These are phyloP conservation scores for Nipponacmea schrenckii DNA, from an alignment of 2,888 invertebrate genomes.

Conservation along the genomic window DNA sequence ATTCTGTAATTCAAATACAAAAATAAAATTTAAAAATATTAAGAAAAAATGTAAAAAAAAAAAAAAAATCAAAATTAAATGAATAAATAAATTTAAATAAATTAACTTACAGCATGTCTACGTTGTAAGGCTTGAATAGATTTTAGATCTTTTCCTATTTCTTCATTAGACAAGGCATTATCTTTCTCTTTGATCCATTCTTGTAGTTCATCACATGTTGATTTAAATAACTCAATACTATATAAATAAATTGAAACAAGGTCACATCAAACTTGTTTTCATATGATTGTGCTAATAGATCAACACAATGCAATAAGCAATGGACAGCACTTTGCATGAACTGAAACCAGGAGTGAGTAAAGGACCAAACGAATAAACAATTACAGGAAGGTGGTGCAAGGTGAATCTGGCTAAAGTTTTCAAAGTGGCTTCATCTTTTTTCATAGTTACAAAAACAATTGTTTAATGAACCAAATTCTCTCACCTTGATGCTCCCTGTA, in stretches of 20 bases:
- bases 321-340: not conserved
- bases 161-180: conserved; percentile 74
- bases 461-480: no score
- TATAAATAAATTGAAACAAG: conserved; percentile 24
- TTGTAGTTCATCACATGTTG: conserved; percentile 94
- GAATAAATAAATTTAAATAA: not conserved
- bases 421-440: conserved; percentile 9
- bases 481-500: conserved; percentile 88
- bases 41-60: no score
- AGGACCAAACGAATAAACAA: no score
- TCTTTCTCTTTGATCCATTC: conserved; percentile 99
- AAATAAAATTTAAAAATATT: not conserved
- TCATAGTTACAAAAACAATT: no score
- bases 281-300: not conserved
- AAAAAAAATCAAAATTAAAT: no score
- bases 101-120: conserved; percentile 78
- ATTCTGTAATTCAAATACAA: conserved; percentile 68
- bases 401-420: no score
- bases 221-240: conserved; percentile 93
- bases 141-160: conserved; percentile 83
- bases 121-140: conserved; percentile 90
- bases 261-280: not conserved
- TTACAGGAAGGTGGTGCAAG: no score
- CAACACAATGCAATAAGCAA: not conserved
- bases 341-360: no score